Conservation (phyloP, 2,113 vertebrate genomes). For the Perccottus glenii region DNA sequence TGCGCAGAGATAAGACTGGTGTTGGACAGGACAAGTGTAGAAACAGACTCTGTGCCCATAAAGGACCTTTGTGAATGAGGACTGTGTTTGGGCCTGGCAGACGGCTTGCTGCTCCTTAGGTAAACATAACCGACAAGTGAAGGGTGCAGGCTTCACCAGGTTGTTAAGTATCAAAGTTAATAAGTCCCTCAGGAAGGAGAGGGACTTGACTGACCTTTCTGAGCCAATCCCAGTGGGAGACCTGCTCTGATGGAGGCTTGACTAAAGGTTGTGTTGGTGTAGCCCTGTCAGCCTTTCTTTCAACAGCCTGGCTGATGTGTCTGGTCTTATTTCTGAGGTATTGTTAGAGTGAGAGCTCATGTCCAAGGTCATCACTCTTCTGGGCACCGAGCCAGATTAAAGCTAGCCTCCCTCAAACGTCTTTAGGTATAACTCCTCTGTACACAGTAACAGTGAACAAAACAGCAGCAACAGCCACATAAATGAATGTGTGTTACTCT, state of each 20-base stretch:
- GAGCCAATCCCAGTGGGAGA: constrained; percentile 13
- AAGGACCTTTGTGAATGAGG: constrained; percentile 6
- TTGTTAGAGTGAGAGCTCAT: constrained; percentile 29
- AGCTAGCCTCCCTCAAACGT: constrained; percentile 36
- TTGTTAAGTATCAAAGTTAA: constrained; percentile 58
- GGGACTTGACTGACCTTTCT: constrained; percentile 40
- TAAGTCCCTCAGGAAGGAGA: constrained; percentile 38
- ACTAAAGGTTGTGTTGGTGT: constrained; percentile 49
- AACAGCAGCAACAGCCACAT: constrained; percentile 38
- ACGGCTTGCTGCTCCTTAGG: constrained; percentile 35
- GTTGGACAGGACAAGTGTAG: constrained; percentile 1
- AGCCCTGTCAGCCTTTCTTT: too few relatives aligned
- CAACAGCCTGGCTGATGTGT: neutral
- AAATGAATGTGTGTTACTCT: constrained; percentile 45
- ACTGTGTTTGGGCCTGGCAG: constrained; percentile 16
- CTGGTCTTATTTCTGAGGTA: neutral
- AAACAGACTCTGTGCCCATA: neutral
- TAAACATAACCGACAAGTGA: constrained; percentile 53
- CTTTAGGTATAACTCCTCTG: constrained; percentile 49
- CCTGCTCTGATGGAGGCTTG: constrained; percentile 29
- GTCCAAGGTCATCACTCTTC: constrained; percentile 49
- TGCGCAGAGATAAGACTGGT: neutral
- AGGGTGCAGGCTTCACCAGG: constrained; percentile 33
- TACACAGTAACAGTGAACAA: constrained; percentile 46
- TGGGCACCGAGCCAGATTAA: constrained; percentile 44